phyloP scores from a whole-genome alignment of 2,113 vertebrate genomes.

The Phylloscopus trochiloides region DNA sequence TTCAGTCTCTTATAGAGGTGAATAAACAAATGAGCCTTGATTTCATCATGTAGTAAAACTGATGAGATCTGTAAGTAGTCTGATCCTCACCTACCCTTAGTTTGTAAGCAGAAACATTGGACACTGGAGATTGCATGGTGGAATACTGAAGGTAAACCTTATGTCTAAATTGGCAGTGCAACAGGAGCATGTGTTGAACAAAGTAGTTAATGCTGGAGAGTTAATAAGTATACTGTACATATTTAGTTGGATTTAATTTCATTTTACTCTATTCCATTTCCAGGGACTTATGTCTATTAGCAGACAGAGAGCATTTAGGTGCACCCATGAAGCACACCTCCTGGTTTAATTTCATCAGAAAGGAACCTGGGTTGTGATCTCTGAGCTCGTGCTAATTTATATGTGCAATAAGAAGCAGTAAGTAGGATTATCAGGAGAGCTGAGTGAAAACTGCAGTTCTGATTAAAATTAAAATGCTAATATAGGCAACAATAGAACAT shows the following conservation, averaged over 20 bases:
- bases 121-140: neutral
- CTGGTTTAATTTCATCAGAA: slow-evolving; percentile 22
- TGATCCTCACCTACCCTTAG: neutral
- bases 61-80: neutral
- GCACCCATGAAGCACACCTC: neutral
- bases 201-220: neutral
- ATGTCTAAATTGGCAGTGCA: neutral
- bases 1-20: neutral
- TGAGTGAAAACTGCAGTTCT: neutral
- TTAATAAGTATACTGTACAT: neutral
- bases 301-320: neutral
- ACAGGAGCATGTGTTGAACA: neutral
- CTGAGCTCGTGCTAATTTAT: neutral
- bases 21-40: neutral
- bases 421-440: neutral
- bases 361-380: neutral
- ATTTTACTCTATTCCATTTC: neutral
- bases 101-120: neutral
- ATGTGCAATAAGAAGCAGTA: neutral
- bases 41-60: neutral
- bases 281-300: neutral
- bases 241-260: neutral
- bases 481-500: neutral
- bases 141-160: neutral
- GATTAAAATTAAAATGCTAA: slow-evolving; percentile 13